These are phyloP conservation scores for Melanostoma mellinum DNA, from an alignment of 2,888 invertebrate species.

Conservation along the genomic window DNA sequence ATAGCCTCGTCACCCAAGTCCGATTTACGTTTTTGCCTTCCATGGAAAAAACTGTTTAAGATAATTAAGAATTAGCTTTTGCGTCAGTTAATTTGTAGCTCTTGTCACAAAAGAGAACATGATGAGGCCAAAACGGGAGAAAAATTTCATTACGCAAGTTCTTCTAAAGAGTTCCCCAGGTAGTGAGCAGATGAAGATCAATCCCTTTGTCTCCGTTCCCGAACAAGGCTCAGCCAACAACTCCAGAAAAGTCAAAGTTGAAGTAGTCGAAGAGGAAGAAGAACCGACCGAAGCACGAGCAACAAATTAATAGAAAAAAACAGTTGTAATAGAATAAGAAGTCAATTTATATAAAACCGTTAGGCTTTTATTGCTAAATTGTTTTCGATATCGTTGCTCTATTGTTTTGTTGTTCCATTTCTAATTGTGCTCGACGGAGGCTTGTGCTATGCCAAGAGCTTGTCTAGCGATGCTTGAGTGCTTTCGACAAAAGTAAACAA, in stretches of 20 bases:
- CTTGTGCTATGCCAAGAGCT: slow-evolving; percentile 95
- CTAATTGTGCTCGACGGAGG: slow-evolving; percentile 94
- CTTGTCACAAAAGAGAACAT: slow-evolving; percentile 86
- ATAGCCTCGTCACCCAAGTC: too few relatives aligned
- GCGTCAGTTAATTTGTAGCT: too few relatives aligned
- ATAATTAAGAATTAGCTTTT: too few relatives aligned
- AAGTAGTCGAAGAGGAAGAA: slow-evolving; percentile 61
- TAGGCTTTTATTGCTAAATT: slow-evolving; percentile 73
- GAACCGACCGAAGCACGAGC: slow-evolving; percentile 69
- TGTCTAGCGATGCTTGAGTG: slow-evolving; percentile 96
- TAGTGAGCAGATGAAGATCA: slow-evolving; percentile 86
- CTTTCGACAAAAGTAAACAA: slow-evolving; percentile 86
- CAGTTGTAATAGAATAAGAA: slow-evolving; percentile 43
- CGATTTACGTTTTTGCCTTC: too few relatives aligned
- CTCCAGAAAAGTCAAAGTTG: slow-evolving; percentile 49
- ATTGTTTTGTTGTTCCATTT: slow-evolving; percentile 87
- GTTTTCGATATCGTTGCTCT: slow-evolving; percentile 76
- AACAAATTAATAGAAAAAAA: slow-evolving; percentile 36
- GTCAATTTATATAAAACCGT: slow-evolving; percentile 50
- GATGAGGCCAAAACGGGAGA: slow-evolving; percentile 86
- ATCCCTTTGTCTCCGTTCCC: slow-evolving; percentile 84
- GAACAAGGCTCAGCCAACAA: slow-evolving; percentile 73
- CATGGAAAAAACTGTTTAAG: too few relatives aligned
- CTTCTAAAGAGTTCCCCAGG: slow-evolving; percentile 86
- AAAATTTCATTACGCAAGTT: slow-evolving; percentile 88